A percentile compares a stretch with the other conserved stretches of the same genome.
Conservation (phyloP, 2,113 vertebrate species). For the Spheniscus mendiculus region DNA sequence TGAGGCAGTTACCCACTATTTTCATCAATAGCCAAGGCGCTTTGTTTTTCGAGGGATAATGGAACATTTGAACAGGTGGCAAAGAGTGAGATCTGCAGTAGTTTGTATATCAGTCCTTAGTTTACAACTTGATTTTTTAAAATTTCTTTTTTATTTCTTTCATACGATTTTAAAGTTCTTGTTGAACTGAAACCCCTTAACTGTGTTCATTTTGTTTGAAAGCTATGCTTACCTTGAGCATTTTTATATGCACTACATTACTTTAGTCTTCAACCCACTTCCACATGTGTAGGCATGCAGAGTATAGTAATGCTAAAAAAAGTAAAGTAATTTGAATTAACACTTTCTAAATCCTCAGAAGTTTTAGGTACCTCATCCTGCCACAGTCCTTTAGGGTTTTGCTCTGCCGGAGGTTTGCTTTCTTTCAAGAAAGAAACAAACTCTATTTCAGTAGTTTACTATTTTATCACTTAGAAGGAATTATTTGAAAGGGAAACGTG, state of each 20-base stretch:
- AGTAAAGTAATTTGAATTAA: not conserved
- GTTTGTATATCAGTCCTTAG: not conserved
- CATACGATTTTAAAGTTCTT: not conserved
- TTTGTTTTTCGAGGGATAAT: not conserved
- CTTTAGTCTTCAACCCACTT: not conserved
- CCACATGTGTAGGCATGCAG: not conserved
- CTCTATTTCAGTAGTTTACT: not conserved
- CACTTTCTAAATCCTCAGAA: not conserved
- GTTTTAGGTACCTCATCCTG: not conserved
- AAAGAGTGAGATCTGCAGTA: not conserved
- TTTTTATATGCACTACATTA: not conserved
- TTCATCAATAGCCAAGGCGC: not conserved
- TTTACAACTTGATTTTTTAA: not conserved
- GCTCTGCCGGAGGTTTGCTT: not conserved
- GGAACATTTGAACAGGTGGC: not conserved
- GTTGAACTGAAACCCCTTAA: not conserved
- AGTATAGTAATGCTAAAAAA: not conserved
- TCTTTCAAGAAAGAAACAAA: not conserved
- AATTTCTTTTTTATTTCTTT: not conserved
- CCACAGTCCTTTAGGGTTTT: not conserved
- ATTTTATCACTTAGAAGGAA: not conserved
- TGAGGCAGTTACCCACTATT: not conserved
- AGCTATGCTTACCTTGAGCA: not conserved
- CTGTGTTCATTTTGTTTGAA: not conserved
- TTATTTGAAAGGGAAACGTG: not conserved